These are phyloP conservation scores for Drosophila prostipennis DNA, from an alignment of 2,888 invertebrate genomes.

Conservation along the genomic window DNA sequence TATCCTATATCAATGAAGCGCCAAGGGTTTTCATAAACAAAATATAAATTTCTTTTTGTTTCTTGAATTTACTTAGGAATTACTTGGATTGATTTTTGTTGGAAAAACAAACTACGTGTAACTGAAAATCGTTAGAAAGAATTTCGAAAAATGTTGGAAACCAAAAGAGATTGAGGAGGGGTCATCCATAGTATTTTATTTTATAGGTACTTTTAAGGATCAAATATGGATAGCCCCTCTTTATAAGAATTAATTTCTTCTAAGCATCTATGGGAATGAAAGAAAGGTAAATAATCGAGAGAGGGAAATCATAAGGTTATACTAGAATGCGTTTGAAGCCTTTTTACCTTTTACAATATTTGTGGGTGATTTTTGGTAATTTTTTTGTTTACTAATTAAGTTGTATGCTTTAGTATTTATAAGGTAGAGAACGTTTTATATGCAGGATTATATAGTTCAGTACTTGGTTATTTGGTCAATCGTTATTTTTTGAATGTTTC, in stretches of 20 bases:
- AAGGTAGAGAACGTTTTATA: constrained; percentile 52
- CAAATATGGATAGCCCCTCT: constrained; percentile 18
- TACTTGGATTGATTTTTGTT: constrained; percentile 36
- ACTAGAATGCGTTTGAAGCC: constrained; percentile 72
- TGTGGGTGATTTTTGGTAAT: constrained; percentile 63
- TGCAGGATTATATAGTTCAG: constrained; percentile 55
- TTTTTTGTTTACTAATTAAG: constrained; percentile 52
- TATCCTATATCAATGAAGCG: constrained; percentile 85
- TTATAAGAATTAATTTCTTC: constrained; percentile 12
- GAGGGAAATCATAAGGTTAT: constrained; percentile 30
- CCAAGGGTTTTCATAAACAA: constrained; percentile 86
- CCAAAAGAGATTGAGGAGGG: constrained; percentile 6
- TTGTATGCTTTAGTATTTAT: constrained; percentile 50
- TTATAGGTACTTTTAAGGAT: neutral
- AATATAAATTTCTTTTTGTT: constrained; percentile 89
- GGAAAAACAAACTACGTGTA: constrained; percentile 37
- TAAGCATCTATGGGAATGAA: constrained; percentile 31
- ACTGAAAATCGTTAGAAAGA: constrained; percentile 24
- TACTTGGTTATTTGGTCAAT: constrained; percentile 45
- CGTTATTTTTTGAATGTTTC: constrained; percentile 55
- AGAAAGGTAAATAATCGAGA: constrained; percentile 19
- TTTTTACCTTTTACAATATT: constrained; percentile 78
- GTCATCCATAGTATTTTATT: constrained; percentile 22
- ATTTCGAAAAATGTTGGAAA: constrained; percentile 15
- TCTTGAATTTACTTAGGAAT: constrained; percentile 48